Percentiles rank a stretch among this genome's conserved stretches.
Conservation (phyloP, 1,140 invertebrate species). For the Zaprionus ghesquierei region DNA sequence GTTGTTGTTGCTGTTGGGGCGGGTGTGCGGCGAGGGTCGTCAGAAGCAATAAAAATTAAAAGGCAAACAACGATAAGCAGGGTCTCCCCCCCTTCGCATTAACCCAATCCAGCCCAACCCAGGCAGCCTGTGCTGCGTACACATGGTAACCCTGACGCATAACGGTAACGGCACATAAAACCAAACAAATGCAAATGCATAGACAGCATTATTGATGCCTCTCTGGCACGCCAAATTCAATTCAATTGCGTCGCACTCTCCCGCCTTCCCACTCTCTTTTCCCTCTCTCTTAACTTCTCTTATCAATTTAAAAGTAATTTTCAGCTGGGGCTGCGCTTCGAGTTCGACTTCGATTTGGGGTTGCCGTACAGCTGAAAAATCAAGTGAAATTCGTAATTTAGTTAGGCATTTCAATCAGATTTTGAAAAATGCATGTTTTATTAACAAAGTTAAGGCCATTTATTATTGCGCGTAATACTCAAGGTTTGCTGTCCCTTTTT, state of each 20-base stretch:
- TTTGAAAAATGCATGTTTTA: neutral
- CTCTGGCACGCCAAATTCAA: slow-evolving; percentile 68
- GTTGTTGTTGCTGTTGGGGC: slow-evolving; percentile 9
- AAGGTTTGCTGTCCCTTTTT: neutral
- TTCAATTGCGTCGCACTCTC: slow-evolving; percentile 18
- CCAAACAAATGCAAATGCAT: slow-evolving; percentile 69
- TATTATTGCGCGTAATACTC: too few relatives aligned
- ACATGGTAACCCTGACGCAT: slow-evolving; percentile 70
- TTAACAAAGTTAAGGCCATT: neutral
- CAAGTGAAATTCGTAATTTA: neutral
- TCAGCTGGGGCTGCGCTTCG: slow-evolving; percentile 1
- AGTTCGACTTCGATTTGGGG: slow-evolving; percentile 49
- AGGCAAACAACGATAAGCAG: slow-evolving; percentile 75
- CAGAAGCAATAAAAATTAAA: slow-evolving; percentile 73
- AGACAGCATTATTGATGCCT: slow-evolving; percentile 63
- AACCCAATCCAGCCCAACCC: neutral
- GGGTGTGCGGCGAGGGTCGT: slow-evolving; percentile 33
- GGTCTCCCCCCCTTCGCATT: slow-evolving; percentile 6
- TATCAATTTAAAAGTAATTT: slow-evolving; percentile 33
- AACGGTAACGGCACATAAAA: slow-evolving; percentile 52
- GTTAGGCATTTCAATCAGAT: neutral
- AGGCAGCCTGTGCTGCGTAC: slow-evolving; percentile 35
- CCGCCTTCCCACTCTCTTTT: neutral
- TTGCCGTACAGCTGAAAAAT: slow-evolving; percentile 25
- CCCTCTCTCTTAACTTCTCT: neutral